Percentiles rank a stretch among this genome's conserved stretches.
Conservation (phyloP, 2,113 vertebrate genomes). For the Strigops habroptila region DNA sequence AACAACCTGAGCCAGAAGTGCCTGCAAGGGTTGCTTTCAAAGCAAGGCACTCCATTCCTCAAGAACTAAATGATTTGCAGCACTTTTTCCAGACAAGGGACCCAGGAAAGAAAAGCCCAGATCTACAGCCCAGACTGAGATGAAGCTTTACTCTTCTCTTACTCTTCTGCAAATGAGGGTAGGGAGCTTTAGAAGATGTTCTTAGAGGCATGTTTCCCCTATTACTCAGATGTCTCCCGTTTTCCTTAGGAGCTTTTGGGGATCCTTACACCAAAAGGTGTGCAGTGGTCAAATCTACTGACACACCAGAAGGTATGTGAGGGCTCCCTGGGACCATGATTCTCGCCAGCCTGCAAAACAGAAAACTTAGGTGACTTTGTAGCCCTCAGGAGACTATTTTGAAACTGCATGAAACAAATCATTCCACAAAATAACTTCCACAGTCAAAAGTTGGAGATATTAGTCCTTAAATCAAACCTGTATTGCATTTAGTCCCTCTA, state of each 20-base stretch:
- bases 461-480: slow-evolving; percentile 12
- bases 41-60: neutral
- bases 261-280: neutral
- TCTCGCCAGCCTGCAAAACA: neutral
- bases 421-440: neutral
- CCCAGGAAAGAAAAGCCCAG: neutral
- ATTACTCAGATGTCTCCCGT: neutral
- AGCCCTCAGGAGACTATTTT: neutral
- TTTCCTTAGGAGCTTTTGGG: neutral
- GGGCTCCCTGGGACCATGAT: neutral
- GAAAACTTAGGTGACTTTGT: neutral
- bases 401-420: slow-evolving; percentile 13
- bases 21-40: neutral
- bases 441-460: neutral
- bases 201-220: neutral
- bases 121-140: neutral
- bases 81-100: neutral
- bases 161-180: neutral
- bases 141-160: neutral
- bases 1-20: neutral
- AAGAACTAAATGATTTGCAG: neutral
- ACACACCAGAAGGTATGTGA: neutral
- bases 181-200: neutral
- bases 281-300: neutral
- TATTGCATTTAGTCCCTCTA: neutral